Evolutionary conservation across 2,888 invertebrate species (phyloP), one percentile per base, ranked within the genome.

Genomic region (Nomada ferruginata): DNA sequence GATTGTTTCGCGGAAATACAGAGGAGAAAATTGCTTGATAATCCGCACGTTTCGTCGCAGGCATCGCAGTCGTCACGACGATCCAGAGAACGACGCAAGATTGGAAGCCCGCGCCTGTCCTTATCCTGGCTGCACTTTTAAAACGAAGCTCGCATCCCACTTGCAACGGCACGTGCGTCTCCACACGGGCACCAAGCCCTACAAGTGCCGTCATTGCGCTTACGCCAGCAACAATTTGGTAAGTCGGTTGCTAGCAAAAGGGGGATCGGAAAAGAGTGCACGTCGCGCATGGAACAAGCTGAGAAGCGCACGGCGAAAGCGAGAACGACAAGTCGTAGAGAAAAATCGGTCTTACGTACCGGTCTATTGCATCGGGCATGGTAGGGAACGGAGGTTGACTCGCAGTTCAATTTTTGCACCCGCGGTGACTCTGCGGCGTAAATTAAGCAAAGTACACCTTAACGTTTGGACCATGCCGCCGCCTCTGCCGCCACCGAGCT

Each of bases 181-280:
- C 36, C 98, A 98, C 92, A 96, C 96, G 5, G 97, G 97, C 4
- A 95, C 96, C 50, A 98, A 97, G 92, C 98, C 98, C 0, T 98
- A 97, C 94, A 95, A 95, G 71, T 99, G 99, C 94, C 97, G 97
- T 0, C 96, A 98, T 92, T 99, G 98, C 92, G 90, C 94, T 42
- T 97, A 96, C 89, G 96, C 96, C 7, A 97, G 97, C 93, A 97
- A 97, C 85, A 96, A 96, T 90, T 95, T 97, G 94, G 97, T 97
- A 94, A 95, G 87, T 84, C 65, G 50, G 36, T 55, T 50, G 53
- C 18, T 52, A 15, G 53, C 9, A 7, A 11, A 10, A 3, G n/a
- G 15, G 7, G 3, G 20, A 11, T 20, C 47, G 50, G 50, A 20
- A 11, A 29, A 44, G n/a, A 29, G 26, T n/a, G 26, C 18, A 11